These are phyloP conservation scores for Tragulus kanchil DNA, from an alignment of 2,113 vertebrate species.

Conservation along the genomic window DNA sequence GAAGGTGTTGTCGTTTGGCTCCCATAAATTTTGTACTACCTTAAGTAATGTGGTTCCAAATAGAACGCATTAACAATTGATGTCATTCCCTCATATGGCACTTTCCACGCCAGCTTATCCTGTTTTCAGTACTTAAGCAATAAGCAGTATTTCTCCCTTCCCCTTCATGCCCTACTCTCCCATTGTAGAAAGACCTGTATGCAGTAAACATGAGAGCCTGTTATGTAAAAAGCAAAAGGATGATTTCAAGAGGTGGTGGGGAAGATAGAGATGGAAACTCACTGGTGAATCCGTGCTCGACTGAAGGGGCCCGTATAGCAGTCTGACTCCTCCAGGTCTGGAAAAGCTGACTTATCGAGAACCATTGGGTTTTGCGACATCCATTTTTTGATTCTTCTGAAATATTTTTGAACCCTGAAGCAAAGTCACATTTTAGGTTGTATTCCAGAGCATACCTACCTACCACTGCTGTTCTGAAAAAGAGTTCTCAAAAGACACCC, in stretches of 20 bases:
- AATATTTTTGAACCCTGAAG: conserved; percentile 93
- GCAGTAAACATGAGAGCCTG: background rate
- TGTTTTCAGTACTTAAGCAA: background rate
- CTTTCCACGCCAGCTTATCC: background rate
- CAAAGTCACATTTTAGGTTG: background rate
- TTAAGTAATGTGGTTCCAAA: conserved; percentile 7
- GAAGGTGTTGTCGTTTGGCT: background rate
- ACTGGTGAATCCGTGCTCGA: conserved; percentile 98
- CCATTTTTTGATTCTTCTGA: conserved; percentile 96
- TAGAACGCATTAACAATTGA: conserved; percentile 45
- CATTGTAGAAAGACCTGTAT: background rate
- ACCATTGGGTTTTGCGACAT: conserved; percentile 98
- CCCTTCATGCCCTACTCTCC: background rate
- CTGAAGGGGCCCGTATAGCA: conserved; percentile 99
- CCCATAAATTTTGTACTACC: conserved; percentile 15
- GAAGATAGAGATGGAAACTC: conserved; percentile 80
- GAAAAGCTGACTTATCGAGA: conserved; percentile 97
- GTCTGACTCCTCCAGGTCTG: conserved; percentile 96
- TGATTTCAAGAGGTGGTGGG: background rate
- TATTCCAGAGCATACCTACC: background rate
- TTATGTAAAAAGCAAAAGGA: background rate
- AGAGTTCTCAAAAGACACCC: background rate
- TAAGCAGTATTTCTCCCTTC: background rate
- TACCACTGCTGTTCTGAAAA: background rate
- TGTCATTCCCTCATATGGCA: background rate